phyloP scores from a whole-genome alignment of 2,888 invertebrate species.

The Chymomyza fuscimana region DNA sequence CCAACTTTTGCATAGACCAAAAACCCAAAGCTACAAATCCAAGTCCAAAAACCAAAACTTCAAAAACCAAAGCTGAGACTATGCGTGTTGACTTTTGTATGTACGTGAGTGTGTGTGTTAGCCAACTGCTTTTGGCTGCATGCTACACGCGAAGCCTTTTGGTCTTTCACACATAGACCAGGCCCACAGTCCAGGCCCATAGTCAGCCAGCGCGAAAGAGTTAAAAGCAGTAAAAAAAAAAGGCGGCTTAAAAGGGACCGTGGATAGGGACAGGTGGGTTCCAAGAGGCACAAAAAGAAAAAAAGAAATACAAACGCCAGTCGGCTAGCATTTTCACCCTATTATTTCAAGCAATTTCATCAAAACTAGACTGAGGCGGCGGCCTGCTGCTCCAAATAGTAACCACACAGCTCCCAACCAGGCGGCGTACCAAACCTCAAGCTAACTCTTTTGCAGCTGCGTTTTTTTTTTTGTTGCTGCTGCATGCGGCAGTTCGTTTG shows the following conservation, averaged over 20 bases:
- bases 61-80: constrained; percentile 29
- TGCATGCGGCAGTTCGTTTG: constrained; percentile 13
- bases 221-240: constrained; percentile 43
- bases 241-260: constrained; percentile 56
- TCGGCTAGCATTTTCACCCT: constrained; percentile 63
- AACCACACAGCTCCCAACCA: constrained; percentile 55
- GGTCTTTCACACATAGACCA: constrained; percentile 55
- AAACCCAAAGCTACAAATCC: constrained; percentile 19
- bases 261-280: constrained; percentile 20
- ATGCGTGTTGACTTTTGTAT: constrained; percentile 43
- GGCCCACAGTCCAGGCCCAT: background rate
- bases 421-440: constrained; percentile 12
- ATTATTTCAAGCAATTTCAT: constrained; percentile 71
- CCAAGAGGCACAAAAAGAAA: background rate
- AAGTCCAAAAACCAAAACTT: constrained; percentile 29
- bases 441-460: constrained; percentile 26
- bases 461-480: constrained; percentile 30
- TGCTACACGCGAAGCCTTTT: constrained; percentile 58
- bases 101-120: background rate
- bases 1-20: constrained; percentile 27
- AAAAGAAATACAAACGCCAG: constrained; percentile 15
- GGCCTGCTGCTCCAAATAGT: constrained; percentile 64
- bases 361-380: constrained; percentile 62
- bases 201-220: background rate
- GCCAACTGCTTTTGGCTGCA: constrained; percentile 6